A percentile compares a stretch with the other conserved stretches of the same genome.
These are phyloP conservation scores for Morpho deidamia DNA, from an alignment of 2,888 invertebrate genomes.

Conservation along the genomic window DNA sequence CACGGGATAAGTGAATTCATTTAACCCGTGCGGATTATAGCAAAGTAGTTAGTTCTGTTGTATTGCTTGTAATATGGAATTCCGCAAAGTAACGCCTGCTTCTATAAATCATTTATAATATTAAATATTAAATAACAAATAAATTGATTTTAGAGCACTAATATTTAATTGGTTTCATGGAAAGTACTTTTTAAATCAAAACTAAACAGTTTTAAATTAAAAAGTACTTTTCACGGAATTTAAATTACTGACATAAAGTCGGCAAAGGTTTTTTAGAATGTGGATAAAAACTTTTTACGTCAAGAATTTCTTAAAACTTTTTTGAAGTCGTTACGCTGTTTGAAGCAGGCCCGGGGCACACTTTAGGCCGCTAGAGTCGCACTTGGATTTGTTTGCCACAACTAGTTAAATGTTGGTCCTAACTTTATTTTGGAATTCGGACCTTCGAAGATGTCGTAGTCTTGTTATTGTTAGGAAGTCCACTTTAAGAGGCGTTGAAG, in stretches of 20 bases:
- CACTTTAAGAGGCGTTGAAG: conserved; percentile 25
- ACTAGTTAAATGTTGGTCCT: conserved; percentile 72
- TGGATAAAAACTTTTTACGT: conserved; percentile 21
- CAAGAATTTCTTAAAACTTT: conserved; percentile 38
- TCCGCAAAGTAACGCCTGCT: no score
- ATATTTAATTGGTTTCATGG: no score
- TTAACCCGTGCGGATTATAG: no score
- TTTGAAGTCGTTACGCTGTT: conserved; percentile 34
- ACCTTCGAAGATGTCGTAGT: conserved; percentile 52
- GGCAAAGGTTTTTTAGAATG: conserved; percentile 13
- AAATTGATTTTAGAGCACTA: no score
- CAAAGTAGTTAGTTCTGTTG: no score
- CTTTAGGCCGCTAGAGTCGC: conserved; percentile 54
- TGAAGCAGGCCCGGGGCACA: conserved; percentile 38
- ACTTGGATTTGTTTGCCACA: conserved; percentile 64
- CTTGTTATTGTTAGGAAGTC: conserved; percentile 58
- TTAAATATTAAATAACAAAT: no score
- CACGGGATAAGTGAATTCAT: no score
- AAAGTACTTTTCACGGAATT: not conserved
- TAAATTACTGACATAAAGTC: not conserved
- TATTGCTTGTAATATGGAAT: no score
- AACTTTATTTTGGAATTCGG: conserved; percentile 63
- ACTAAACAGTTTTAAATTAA: not conserved
- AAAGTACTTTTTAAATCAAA: no score
- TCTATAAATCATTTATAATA: no score